Conservation (phyloP, 2,113 vertebrate genomes). For the Ascaphus truei region DNA sequence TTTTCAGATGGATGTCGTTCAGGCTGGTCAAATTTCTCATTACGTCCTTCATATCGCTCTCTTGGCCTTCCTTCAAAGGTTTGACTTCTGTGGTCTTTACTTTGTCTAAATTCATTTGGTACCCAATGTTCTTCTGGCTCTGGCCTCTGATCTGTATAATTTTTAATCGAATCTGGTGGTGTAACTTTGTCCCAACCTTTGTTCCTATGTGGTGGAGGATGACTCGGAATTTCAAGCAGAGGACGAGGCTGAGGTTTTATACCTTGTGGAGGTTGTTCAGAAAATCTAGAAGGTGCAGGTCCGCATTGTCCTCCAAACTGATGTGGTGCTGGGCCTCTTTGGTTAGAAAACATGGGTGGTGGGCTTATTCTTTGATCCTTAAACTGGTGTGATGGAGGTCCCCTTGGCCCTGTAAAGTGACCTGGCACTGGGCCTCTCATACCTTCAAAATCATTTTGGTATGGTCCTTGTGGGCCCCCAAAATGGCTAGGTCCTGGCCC, state of each 20-base stretch:
- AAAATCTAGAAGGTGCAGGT: constrained; percentile 61
- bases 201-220: constrained; percentile 66
- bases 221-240: constrained; percentile 75
- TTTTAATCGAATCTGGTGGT: constrained; percentile 41
- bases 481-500: constrained; percentile 63
- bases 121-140: constrained; percentile 71
- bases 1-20: constrained; percentile 62
- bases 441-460: constrained; percentile 56
- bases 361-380: constrained; percentile 71
- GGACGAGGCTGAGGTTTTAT: constrained; percentile 66
- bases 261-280: constrained; percentile 51
- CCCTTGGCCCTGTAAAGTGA: constrained; percentile 58
- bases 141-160: constrained; percentile 52
- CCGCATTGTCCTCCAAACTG: constrained; percentile 57
- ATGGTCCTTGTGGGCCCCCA: constrained; percentile 71
- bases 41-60: constrained; percentile 76
- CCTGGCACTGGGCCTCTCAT: constrained; percentile 56
- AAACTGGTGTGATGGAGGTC: constrained; percentile 55
- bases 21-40: constrained; percentile 61
- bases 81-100: constrained; percentile 63
- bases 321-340: constrained; percentile 52
- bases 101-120: constrained; percentile 72
- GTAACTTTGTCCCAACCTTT: constrained; percentile 65
- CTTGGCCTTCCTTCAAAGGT: constrained; percentile 67
- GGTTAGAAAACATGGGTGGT: constrained; percentile 58